Evolutionary conservation across 2,888 invertebrate species (phyloP), one percentile per base, ranked within the genome.

Genomic region (Pilophorus perplexus): DNA sequence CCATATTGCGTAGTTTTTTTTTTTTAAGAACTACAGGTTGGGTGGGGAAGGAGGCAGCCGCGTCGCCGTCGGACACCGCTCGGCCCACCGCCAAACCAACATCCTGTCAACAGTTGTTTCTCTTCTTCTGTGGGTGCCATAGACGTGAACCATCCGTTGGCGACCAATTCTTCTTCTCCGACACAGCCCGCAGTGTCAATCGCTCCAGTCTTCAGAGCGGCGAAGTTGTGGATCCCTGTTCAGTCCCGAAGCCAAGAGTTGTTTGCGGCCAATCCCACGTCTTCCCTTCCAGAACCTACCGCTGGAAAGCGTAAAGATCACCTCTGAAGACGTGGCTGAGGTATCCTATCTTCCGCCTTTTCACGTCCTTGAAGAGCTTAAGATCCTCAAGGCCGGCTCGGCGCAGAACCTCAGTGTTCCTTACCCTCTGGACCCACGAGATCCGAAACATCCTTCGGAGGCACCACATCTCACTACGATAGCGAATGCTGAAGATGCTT

Each of bases 51-150:
- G n/a, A n/a, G n/a, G n/a, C n/a, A n/a, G n/a, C n/a, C n/a, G n/a
- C n/a, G n/a, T n/a, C n/a, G n/a, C n/a, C n/a, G n/a, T n/a, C n/a
- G n/a, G n/a, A n/a, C n/a, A n/a, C n/a, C n/a, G n/a, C n/a, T n/a
- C n/a, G n/a, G n/a, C n/a, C n/a, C n/a, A n/a, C n/a, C n/a, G n/a
- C n/a, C n/a, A n/a, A n/a, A n/a, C n/a, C n/a, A n/a, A n/a, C n/a
- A n/a, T n/a, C n/a, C n/a, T n/a, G n/a, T n/a, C n/a, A n/a, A n/a
- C n/a, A n/a, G n/a, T n/a, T n/a, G n/a, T n/a, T n/a, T n/a, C n/a
- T n/a, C n/a, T n/a, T 46, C 46, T 46, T 46, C 46, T 46, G 46
- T 46, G 46, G 46, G 46, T 46, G 6, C 46, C 46, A 46, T 18
- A 16, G 4, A 46, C 20, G 22, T 16, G 6, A 12, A 46, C 46